A percentile compares a stretch with the other conserved stretches of the same genome.
Conservation (phyloP, 2,113 vertebrate species). For the Engraulis encrasicolus region DNA sequence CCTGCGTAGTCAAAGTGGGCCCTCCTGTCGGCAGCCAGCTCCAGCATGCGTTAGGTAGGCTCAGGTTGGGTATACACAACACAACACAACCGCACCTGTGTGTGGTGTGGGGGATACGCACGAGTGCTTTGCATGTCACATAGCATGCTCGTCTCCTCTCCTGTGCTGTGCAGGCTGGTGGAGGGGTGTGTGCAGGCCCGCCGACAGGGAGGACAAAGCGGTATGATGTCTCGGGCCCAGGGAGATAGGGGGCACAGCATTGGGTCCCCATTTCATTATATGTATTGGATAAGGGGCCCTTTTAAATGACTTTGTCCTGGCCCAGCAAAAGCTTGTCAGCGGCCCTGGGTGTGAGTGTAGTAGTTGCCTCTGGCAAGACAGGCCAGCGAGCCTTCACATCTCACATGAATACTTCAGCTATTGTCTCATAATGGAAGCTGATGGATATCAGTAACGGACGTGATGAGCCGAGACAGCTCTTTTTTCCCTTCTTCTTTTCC, state of each 20-base stretch:
- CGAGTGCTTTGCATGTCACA: constrained; percentile 33
- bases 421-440: constrained; percentile 13
- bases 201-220: too few relatives aligned
- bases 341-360: too few relatives aligned
- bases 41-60: too few relatives aligned
- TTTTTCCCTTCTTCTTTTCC: constrained; percentile 12
- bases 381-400: not conserved
- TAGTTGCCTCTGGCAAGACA: not conserved
- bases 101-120: not conserved
- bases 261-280: too few relatives aligned
- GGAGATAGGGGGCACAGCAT: too few relatives aligned
- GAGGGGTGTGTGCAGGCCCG: not conserved
- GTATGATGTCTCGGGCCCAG: too few relatives aligned
- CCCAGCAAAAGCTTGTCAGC: too few relatives aligned
- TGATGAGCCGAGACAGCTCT: constrained; percentile 16
- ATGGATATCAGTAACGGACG: not conserved
- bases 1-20: not conserved
- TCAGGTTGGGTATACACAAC: too few relatives aligned
- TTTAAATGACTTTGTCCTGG: too few relatives aligned
- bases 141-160: not conserved
- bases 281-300: too few relatives aligned
- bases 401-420: not conserved
- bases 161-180: too few relatives aligned
- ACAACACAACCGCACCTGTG: not conserved
- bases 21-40: too few relatives aligned